A percentile compares a stretch with the other conserved stretches of the same genome.
phyloP scores from a whole-genome alignment of 2,888 invertebrate species.

The Lymantria dispar region DNA sequence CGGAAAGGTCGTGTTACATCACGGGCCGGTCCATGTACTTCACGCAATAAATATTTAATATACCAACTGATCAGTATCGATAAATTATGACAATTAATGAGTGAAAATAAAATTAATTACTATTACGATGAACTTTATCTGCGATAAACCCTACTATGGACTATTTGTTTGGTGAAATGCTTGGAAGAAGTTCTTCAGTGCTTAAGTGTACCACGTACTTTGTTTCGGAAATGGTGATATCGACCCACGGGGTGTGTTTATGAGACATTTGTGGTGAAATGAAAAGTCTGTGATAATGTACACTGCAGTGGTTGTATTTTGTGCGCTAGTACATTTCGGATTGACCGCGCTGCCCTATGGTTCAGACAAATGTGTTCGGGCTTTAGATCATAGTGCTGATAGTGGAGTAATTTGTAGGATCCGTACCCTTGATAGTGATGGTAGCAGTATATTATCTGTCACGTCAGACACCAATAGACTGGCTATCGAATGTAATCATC shows the following conservation, averaged over 20 bases:
- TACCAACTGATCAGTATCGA: constrained; percentile 59
- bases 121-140: constrained; percentile 41
- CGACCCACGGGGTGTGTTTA: constrained; percentile 81
- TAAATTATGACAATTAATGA: constrained; percentile 45
- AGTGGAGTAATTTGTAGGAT: constrained; percentile 86
- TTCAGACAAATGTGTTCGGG: constrained; percentile 75
- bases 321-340: constrained; percentile 80
- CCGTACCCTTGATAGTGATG: constrained; percentile 86
- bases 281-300: constrained; percentile 81
- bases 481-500: constrained; percentile 89
- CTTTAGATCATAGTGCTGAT: constrained; percentile 68
- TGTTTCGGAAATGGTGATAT: constrained; percentile 82
- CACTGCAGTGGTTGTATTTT: constrained; percentile 67
- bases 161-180: constrained; percentile 75
- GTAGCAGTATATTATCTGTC: constrained; percentile 84
- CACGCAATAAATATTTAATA: constrained; percentile 76
- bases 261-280: constrained; percentile 79
- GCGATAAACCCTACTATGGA: constrained; percentile 45
- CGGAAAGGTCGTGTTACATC: constrained; percentile 58
- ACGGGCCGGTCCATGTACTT: constrained; percentile 54
- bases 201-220: constrained; percentile 73
- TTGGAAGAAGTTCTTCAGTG: constrained; percentile 72
- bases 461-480: constrained; percentile 87
- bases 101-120: constrained; percentile 47
- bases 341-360: constrained; percentile 80